These are phyloP conservation scores for Stenodema calcarata DNA, from an alignment of 2,888 invertebrate species.

Conservation along the genomic window DNA sequence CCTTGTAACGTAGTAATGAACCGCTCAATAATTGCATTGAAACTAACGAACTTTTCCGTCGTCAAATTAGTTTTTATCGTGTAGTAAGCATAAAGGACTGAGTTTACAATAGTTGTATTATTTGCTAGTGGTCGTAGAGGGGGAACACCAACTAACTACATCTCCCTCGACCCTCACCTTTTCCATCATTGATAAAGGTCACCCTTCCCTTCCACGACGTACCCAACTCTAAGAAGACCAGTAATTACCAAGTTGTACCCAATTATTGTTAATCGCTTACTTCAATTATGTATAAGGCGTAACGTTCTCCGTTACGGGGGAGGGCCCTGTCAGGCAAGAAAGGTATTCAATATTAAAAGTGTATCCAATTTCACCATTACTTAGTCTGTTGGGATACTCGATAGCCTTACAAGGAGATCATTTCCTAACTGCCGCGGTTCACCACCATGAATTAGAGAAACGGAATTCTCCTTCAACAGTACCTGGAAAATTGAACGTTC, in stretches of 20 bases:
- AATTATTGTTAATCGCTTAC: conserved; percentile 27
- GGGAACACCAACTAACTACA: background rate
- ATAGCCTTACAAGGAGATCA: too few relatives aligned
- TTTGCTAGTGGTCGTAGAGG: background rate
- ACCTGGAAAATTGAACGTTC: too few relatives aligned
- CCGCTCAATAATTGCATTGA: background rate
- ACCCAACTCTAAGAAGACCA: too few relatives aligned
- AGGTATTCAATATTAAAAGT: background rate
- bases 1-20: background rate
- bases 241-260: conserved; percentile 29
- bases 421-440: too few relatives aligned
- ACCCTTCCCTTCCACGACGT: too few relatives aligned
- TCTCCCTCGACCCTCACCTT: background rate
- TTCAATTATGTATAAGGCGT: conserved; percentile 7
- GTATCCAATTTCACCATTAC: background rate
- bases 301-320: background rate
- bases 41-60: background rate
- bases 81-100: background rate
- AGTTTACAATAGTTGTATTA: background rate
- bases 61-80: background rate
- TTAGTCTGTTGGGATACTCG: too few relatives aligned
- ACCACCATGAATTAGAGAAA: too few relatives aligned
- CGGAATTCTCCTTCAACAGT: too few relatives aligned
- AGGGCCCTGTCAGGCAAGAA: background rate
- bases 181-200: background rate